Percentiles rank a stretch among this genome's conserved stretches.
Evolutionary conservation across 1,140 invertebrate species (phyloP).

Genomic region (Hycleus phaleratus): DNA sequence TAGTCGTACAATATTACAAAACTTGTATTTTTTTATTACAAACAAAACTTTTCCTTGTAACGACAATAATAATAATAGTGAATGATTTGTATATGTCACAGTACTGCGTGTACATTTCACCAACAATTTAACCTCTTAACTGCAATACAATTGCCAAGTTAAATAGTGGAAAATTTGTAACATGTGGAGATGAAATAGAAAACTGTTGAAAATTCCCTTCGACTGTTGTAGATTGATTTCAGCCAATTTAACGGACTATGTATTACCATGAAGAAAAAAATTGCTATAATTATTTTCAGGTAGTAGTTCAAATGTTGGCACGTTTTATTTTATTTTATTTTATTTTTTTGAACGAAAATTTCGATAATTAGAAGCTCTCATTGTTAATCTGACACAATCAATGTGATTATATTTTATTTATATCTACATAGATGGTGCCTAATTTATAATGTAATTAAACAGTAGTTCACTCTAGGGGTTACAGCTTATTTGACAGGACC

Average conservation of each 20-base stretch:
- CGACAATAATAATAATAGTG: too few relatives aligned
- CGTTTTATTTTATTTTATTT: too few relatives aligned
- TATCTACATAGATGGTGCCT: too few relatives aligned
- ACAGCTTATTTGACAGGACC: constrained; percentile 3
- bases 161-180: constrained; percentile 5
- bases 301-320: too few relatives aligned
- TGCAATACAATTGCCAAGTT: constrained; percentile 8
- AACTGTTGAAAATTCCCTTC: not conserved
- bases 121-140: constrained; percentile 18
- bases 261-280: not conserved
- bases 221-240: constrained; percentile 11
- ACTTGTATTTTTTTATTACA: too few relatives aligned
- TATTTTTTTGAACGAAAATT: too few relatives aligned
- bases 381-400: too few relatives aligned
- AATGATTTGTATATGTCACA: not conserved
- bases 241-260: constrained; percentile 12
- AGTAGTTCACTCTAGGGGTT: constrained; percentile 20
- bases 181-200: not conserved
- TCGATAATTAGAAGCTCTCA: too few relatives aligned
- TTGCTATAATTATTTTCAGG: too few relatives aligned
- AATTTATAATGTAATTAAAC: constrained; percentile 20
- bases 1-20: too few relatives aligned
- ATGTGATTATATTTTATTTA: too few relatives aligned
- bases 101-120: constrained; percentile 12
- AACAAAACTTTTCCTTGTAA: too few relatives aligned